Conservation (phyloP, 2,113 vertebrate genomes). For the Calidris pugnax region DNA sequence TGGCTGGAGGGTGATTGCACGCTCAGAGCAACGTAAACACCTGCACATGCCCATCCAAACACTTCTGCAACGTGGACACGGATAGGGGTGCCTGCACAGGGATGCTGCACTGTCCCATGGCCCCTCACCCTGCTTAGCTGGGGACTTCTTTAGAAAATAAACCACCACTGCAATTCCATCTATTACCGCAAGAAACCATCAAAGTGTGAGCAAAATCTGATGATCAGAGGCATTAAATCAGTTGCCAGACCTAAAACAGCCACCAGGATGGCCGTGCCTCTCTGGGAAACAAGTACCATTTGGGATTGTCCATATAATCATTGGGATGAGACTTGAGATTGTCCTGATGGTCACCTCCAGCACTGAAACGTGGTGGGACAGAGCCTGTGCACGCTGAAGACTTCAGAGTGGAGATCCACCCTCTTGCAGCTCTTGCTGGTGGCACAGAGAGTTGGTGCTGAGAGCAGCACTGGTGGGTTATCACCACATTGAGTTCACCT, state of each 20-base stretch:
- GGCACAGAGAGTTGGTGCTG: not conserved
- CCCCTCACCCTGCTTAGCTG: no score
- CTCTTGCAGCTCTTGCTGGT: not conserved
- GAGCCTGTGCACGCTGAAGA: not conserved
- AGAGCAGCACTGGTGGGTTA: not conserved
- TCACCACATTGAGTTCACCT: not conserved
- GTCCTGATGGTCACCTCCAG: rapidly evolving
- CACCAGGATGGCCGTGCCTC: not conserved
- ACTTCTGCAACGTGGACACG: rapidly evolving
- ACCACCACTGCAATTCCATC: rapidly evolving
- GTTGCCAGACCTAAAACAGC: not conserved
- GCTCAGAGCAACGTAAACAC: not conserved
- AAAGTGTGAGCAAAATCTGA: not conserved
- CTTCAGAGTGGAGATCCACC: rapidly evolving
- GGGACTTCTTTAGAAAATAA: not conserved
- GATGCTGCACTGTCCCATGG: not conserved
- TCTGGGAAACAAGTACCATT: not conserved
- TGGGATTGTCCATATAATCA: not conserved
- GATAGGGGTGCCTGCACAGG: not conserved
- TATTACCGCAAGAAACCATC: not conserved
- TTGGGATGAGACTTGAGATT: not conserved
- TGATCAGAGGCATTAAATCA: not conserved
- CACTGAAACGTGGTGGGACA: not conserved
- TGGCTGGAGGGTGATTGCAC: not conserved
- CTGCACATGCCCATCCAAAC: no score